Evolutionary conservation across 2,888 invertebrate species (phyloP), one percentile per base, ranked within the genome.

Genomic region (Campoletis raptor): DNA sequence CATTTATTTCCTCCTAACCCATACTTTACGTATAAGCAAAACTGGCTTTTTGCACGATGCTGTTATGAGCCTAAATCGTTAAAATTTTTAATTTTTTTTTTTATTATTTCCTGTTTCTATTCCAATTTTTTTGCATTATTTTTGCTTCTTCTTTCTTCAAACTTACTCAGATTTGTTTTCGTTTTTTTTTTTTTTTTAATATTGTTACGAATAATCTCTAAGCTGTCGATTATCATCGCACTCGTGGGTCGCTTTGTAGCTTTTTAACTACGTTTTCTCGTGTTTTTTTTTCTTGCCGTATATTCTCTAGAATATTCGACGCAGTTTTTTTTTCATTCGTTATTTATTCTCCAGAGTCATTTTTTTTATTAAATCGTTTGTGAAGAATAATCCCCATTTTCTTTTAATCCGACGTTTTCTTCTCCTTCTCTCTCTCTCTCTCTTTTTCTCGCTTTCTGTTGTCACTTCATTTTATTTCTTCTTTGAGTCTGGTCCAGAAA

Each of bases 21-120:
- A 86, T 86, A 88, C 87, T 86, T 87, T 83, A 88, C 85, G 85
- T 89, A 85, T 76, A 88, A 85, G 85, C 78, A 86, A 89, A 66
- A 81, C 18, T 83, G 74, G 42, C 69, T 83, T 30, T 61, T 61
- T 86, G 70, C 86, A 81, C 81, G 61, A 76, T 83, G 83, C 76
- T 70, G 48, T 72, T 77, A 77, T 73, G 69, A 54, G 77, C 37
- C 78, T 83, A 80, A 83, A 73, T 66, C 66, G 57, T 57, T 78
- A 80, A 24, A 52, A 54, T 57, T 78, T 74, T 87, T n/a, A n/a
- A n/a, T n/a, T 88, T 52, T 48, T 40, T 64, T 67, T 69, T 37
- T 66, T 64, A 81, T 84, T 77, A 12, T 72, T 54, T 54, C 9
- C 12, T 76, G 73, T 74, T 57, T 52, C 21, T 48, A n/a, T 24